Evolutionary conservation across 2,113 vertebrate genomes (phyloP), one percentile per base, ranked within the genome.

Genomic region (Stigmatopora argus): DNA sequence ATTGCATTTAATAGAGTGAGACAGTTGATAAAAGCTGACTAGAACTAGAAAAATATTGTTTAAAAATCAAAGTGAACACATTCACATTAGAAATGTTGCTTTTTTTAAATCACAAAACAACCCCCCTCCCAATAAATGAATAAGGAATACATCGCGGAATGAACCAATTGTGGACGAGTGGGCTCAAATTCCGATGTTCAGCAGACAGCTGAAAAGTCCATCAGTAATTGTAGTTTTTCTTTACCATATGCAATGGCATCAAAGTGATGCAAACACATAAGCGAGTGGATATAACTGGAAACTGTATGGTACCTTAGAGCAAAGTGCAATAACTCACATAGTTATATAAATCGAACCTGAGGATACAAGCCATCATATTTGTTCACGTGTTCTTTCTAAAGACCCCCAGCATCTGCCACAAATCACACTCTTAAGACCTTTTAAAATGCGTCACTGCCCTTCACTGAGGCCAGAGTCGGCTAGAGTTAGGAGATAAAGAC

Each of bases 371-470:
- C 63, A 45, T 69, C 51, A 63, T 64, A 75, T 80, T 71, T 23
- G 62, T 62, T 75, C 65, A 61, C 35, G 63, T 61, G 70, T 79
- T 74, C 71, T 69, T 64, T 70, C 38, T 69, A 12, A 62, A 19
- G 23, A 72, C 66, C 70, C 71, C 82, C 79, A 67, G 73, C 73
- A 80, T 74, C 59, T 46, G 63, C 56, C 66, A 70, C 72, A 77
- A 67, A 67, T 47, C 46, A 31, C 46, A 65, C 68, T 64, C 63
- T 73, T 73, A 84, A 85, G 73, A 71, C 35, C 68, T 85, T 63
- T 74, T 71, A 79, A 19, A 87, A 84, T 74, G 73, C 81, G 79
- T 49, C 62, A 52, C 62, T 69, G 69, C 64, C 48, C 7, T 67
- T 77, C 10, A 69, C 47, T 57, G 56, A 75, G 70, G 62, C 77